phyloP scores from a whole-genome alignment of 2,113 vertebrate species.

The Charina bottae region DNA sequence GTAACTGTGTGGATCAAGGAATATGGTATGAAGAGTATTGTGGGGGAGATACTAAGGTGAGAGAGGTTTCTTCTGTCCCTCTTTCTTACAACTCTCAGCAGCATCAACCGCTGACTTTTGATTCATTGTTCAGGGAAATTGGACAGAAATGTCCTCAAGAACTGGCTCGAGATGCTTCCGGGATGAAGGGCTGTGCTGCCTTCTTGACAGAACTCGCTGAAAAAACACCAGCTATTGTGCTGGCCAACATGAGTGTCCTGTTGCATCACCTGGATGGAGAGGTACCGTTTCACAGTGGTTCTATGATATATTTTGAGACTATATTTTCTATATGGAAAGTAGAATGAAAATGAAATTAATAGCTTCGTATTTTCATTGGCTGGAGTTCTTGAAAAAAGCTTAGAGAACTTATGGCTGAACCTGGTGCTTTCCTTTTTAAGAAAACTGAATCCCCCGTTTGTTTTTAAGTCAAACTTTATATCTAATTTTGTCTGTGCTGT shows the following conservation, averaged over 20 bases:
- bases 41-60: constrained; percentile 92
- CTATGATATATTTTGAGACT: not conserved
- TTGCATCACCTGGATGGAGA: constrained; percentile 90
- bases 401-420: not conserved
- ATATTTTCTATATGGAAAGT: not conserved
- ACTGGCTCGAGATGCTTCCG: constrained; percentile 81
- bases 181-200: constrained; percentile 82
- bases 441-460: not conserved
- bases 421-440: constrained; percentile 9
- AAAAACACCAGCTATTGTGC: constrained; percentile 80
- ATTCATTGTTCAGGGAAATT: constrained; percentile 82
- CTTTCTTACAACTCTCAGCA: not conserved
- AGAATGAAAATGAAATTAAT: too few relatives aligned
- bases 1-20: constrained; percentile 88
- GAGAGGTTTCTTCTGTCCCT: constrained; percentile 27
- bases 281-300: constrained; percentile 62
- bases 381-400: not conserved
- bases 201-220: constrained; percentile 88
- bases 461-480: not conserved
- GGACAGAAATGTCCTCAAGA: constrained; percentile 90
- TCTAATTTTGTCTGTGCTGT: not conserved
- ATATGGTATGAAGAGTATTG: constrained; percentile 87
- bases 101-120: constrained; percentile 15
- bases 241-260: constrained; percentile 90
- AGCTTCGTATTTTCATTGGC: not conserved